Base-by-base conservation (phyloP, 1,140 invertebrate species). In the Dinothrombium tinctorium region DNA sequence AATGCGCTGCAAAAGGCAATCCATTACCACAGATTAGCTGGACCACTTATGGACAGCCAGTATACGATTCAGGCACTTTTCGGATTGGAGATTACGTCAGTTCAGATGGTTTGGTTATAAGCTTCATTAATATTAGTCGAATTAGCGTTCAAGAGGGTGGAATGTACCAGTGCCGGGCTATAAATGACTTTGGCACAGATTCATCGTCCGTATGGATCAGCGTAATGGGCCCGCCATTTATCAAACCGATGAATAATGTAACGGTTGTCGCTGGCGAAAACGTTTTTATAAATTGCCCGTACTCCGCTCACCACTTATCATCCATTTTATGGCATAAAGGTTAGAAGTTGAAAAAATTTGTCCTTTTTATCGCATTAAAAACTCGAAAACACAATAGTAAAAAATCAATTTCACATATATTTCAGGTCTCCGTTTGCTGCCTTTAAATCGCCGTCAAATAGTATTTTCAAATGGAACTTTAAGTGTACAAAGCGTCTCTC, bases 21-120 rank as follows among this genome's bases (percentile, higher is more conserved):
- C 87, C 86, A 6, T 78, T 79, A 11, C 87, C 87, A 37, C 78
- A 82, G 62, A 84, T 95, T 41, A 74, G 72, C 6, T 95, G 87
- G 87, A 75, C 78, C 58, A 64, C 92, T 4, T 86, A 94, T 59
- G 81, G 46, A 11, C 20, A 36, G 6, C 43, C 47, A 15, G 40
- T 51, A 12, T 41, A 43, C 29, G 48, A 51, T 21, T 43, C 40
- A 3, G 32, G 32, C 11, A 35, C 42, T 25, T 40, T 49, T 12
- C 39, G 49, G 3, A 45, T 50, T n/a, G 47, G 49, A 17, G 47
- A 49, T 37, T 50, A 45, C 32, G 49, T 49, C 17, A 47, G 41
- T 17, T 42, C 45, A 28, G 47, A 49, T 42, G 47, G 47, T 11
- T 75, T 81, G 52, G 75, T 84, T 21, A 72, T 82, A 50, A 81